Conservation (phyloP, 2,113 vertebrate species). For the Hassar affinis region DNA sequence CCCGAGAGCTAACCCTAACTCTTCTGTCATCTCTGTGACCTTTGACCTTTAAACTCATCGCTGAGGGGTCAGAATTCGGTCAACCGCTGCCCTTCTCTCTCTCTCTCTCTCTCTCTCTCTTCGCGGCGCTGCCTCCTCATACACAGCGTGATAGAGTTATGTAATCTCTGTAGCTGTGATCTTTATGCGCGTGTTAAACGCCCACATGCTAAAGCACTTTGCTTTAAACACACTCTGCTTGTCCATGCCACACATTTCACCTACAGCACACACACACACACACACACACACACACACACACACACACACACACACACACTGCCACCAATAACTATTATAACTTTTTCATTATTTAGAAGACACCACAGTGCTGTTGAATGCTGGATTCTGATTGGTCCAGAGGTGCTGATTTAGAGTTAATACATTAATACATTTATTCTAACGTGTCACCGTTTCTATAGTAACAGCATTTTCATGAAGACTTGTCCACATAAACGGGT, state of each 20-base stretch:
- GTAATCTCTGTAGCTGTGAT: constrained; percentile 4
- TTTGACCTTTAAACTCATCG: constrained; percentile 44
- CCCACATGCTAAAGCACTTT: constrained; percentile 24
- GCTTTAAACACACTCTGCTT: not conserved
- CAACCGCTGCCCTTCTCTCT: not conserved
- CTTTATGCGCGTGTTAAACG: constrained; percentile 14
- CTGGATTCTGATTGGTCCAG: not conserved
- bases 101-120: constrained; percentile 20
- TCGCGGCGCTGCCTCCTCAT: not conserved
- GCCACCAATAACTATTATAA: no score
- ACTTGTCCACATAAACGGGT: not conserved
- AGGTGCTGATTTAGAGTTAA: not conserved
- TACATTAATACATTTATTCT: not conserved
- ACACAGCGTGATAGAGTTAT: not conserved
- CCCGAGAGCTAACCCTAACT: constrained; percentile 11
- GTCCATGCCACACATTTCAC: not conserved
- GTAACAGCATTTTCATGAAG: not conserved
- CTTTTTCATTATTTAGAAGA: not conserved
- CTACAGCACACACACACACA: not conserved
- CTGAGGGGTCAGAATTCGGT: constrained; percentile 54
- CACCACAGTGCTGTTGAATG: not conserved
- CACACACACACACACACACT: no score
- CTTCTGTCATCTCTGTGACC: constrained; percentile 45
- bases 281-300: no score
- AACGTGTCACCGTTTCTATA: not conserved